phyloP scores from a whole-genome alignment of 2,888 invertebrate species.

The Troglohyphantes excavatus region DNA sequence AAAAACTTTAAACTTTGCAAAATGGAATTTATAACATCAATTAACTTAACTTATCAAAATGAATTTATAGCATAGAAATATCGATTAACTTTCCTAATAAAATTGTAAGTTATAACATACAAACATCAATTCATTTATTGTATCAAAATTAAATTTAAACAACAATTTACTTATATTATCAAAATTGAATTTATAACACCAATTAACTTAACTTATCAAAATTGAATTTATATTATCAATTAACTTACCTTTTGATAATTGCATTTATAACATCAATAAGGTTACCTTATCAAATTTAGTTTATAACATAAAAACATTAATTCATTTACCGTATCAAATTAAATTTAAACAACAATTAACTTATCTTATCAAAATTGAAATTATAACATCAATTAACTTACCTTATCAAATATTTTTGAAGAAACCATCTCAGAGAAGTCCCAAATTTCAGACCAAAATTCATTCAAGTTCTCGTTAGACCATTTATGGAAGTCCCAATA shows the following conservation, averaged over 20 bases:
- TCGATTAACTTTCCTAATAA: no score
- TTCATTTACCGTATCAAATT: neutral
- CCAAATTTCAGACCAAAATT: constrained; percentile 84
- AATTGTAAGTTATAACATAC: no score
- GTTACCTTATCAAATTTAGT: neutral
- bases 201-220: neutral
- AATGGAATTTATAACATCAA: no score
- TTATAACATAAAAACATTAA: neutral
- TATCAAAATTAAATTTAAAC: no score
- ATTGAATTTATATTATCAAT: no score
- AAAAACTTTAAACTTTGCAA: no score
- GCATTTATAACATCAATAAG: no score
- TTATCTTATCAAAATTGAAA: no score
- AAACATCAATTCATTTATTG: neutral
- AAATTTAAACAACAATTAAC: no score
- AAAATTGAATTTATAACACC: neutral
- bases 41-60: neutral
- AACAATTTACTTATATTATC: no score
- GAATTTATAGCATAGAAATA: no score
- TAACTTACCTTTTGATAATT: no score
- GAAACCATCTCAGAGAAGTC: constrained; percentile 83
- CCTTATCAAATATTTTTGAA: constrained; percentile 80
- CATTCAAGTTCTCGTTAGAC: constrained; percentile 83
- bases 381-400: neutral
- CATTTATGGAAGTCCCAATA: constrained; percentile 83